Conservation (phyloP, 2,888 invertebrate species). For the Caenorhabditis drosophilae region DNA sequence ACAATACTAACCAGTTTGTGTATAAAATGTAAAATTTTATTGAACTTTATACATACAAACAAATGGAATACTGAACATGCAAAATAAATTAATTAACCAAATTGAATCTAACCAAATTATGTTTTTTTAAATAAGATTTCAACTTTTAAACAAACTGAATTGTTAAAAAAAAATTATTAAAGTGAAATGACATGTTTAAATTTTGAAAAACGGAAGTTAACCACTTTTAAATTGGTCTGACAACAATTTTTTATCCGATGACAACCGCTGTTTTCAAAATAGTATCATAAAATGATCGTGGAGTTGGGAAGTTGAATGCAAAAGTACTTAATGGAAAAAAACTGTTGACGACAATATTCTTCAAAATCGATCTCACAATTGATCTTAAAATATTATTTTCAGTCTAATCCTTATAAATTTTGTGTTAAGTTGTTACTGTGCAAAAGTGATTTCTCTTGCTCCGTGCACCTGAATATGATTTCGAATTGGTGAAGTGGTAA, state of each 20-base stretch:
- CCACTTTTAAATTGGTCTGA: not conserved
- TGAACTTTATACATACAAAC: no score
- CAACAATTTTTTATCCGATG: slow-evolving; percentile 9
- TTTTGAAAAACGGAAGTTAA: no score
- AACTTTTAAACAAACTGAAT: no score
- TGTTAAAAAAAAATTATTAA: no score
- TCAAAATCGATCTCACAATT: slow-evolving; percentile 59
- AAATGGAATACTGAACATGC: no score
- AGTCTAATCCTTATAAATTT: not conserved
- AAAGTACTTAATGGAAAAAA: slow-evolving; percentile 63
- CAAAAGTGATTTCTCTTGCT: slow-evolving; percentile 23
- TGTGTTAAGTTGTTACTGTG: slow-evolving; percentile 39
- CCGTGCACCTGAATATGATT: slow-evolving; percentile 45
- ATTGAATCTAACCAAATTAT: no score
- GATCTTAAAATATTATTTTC: slow-evolving; percentile 46
- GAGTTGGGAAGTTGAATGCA: slow-evolving; percentile 57
- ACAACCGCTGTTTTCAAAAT: slow-evolving; percentile 62
- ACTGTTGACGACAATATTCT: slow-evolving; percentile 63
- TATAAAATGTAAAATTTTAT: no score
- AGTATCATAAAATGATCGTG: slow-evolving; percentile 64
- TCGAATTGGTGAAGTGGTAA: slow-evolving; percentile 30
- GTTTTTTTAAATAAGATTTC: no score
- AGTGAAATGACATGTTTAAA: no score
- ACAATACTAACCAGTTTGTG: no score
- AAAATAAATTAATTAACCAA: no score